Conservation (phyloP, 2,888 invertebrate species). For the Nomada hirtipes region DNA sequence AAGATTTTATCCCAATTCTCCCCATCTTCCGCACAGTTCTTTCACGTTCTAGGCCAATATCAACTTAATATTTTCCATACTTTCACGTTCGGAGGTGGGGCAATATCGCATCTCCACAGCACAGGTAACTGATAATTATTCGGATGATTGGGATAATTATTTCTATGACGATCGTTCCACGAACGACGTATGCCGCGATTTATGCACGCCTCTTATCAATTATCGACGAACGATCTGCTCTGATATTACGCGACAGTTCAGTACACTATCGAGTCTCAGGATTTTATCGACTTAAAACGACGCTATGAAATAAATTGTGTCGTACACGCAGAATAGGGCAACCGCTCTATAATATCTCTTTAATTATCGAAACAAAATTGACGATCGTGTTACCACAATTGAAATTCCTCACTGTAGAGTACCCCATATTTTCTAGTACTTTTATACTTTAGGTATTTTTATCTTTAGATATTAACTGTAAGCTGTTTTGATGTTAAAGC, state of each 20-base stretch:
- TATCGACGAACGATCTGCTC: slow-evolving; percentile 35
- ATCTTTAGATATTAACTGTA: slow-evolving; percentile 26
- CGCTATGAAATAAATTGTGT: slow-evolving; percentile 1
- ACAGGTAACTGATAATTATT: too few species aligned
- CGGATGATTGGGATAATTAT: not conserved
- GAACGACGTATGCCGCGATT: slow-evolving; percentile 14
- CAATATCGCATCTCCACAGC: too few species aligned
- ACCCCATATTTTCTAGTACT: slow-evolving; percentile 41
- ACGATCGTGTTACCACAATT: slow-evolving; percentile 47
- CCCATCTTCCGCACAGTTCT: too few species aligned
- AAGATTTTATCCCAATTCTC: too few species aligned
- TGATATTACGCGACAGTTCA: not conserved
- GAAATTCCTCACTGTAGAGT: slow-evolving; percentile 26
- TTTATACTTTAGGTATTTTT: slow-evolving; percentile 29
- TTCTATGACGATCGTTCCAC: slow-evolving; percentile 40
- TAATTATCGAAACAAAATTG: slow-evolving; percentile 16
- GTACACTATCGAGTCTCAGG: slow-evolving; percentile 24
- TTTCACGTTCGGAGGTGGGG: too few species aligned
- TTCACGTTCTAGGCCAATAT: too few species aligned
- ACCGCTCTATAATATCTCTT: not conserved
- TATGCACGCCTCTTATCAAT: slow-evolving; percentile 31
- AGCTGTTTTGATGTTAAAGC: slow-evolving; percentile 5
- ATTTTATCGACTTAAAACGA: slow-evolving; percentile 24
- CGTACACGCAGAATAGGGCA: not conserved
- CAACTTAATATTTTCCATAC: too few species aligned